Conservation (phyloP, 2,888 invertebrate genomes). For the Netelia melanura region DNA sequence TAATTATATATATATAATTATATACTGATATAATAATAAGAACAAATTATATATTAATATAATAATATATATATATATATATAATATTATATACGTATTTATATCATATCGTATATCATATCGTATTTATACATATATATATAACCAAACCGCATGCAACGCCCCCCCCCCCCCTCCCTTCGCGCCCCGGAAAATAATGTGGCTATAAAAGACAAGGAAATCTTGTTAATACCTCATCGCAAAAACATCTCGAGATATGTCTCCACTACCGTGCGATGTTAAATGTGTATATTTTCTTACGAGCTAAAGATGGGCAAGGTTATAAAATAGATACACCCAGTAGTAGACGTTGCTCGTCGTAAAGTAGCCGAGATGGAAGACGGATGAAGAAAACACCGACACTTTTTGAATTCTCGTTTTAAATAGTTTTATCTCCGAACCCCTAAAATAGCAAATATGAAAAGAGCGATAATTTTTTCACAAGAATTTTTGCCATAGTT, state of each 20-base stretch:
- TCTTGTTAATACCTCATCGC: conserved; percentile 64
- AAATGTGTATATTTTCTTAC: conserved; percentile 31
- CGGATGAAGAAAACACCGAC: not conserved
- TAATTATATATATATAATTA: too few relatives aligned
- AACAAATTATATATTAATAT: too few relatives aligned
- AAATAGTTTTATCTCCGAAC: too few relatives aligned
- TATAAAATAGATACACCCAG: conserved; percentile 22
- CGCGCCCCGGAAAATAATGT: conserved; percentile 39
- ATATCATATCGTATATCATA: too few relatives aligned
- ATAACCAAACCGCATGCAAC: not conserved
- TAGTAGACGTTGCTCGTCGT: conserved; percentile 12
- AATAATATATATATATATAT: too few relatives aligned
- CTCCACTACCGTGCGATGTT: conserved; percentile 4
- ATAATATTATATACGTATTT: too few relatives aligned
- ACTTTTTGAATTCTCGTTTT: not conserved
- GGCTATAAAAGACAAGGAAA: conserved; percentile 59
- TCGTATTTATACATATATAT: too few relatives aligned
- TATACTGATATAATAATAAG: too few relatives aligned
- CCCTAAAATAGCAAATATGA: too few relatives aligned
- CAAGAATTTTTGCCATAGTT: too few relatives aligned
- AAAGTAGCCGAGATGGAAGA: conserved; percentile 17
- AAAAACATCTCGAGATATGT: conserved; percentile 51
- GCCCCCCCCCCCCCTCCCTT: not conserved
- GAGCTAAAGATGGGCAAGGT: conserved; percentile 30
- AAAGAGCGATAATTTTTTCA: too few relatives aligned